Base-by-base conservation (phyloP, 2,888 invertebrate genomes). In the Cerastis leucographa region DNA sequence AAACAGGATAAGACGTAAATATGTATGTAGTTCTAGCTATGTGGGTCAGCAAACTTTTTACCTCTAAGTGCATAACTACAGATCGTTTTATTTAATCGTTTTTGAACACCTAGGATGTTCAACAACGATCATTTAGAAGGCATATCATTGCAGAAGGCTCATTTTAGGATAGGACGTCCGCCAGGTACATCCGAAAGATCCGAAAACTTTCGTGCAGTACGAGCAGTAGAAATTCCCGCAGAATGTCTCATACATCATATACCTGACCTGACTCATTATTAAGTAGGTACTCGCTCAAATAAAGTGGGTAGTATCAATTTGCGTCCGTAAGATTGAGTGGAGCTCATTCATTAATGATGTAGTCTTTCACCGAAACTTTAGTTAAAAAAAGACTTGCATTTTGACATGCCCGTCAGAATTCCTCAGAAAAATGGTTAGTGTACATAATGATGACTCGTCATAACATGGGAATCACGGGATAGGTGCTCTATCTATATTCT, bases 271-370 rank as follows among this genome's bases (percentile, higher is more conserved):
- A 76, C 42, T 69, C 65, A 83, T 71, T 73, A 67, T 83, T 62
- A 56, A 35, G 59, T 74, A 54, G 73, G 40, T 54, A 70, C 46
- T 61, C 49, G 46, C 35, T 78, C 54, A 49, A 70, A 84, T 66
- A 65, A 56, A 80, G 65, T 80, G 59, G 73, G 68, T 44, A 56
- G 64, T 79, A 71, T 84, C 46, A 69, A 79, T 69, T 72, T 67
- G 72, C 83, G 70, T 83, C 44, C 40, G n/a, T 51, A 72, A 80
- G 25, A 74, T 78, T 19, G 51, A 78, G 29, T 46, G 59, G 59
- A 76, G 19, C 76, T 82, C 61, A 67, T 78, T 46, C 51, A 81
- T 66, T 62, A 42, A 81, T 81, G 46, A 44, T 76, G 25, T 51
- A 29, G 35, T 74, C 29, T 65, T 81, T 35, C 56, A 44, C 11